Percentiles rank a stretch among this genome's conserved stretches.
Conservation (phyloP, 1,140 invertebrate genomes). For the Theocolax elegans region DNA sequence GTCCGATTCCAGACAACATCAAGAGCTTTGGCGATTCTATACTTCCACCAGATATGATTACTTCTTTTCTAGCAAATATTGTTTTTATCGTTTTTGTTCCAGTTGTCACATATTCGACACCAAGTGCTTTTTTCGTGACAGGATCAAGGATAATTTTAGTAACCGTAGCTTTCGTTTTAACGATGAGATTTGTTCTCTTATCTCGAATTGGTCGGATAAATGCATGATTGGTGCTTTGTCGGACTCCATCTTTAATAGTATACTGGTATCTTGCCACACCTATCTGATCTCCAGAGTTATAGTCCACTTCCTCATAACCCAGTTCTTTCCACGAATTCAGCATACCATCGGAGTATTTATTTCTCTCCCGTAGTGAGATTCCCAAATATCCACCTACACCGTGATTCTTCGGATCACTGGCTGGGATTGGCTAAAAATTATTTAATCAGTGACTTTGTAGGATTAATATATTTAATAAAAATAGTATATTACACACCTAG, state of each 20-base stretch:
- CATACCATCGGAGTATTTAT: background rate
- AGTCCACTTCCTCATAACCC: constrained; percentile 2
- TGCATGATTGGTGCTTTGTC: background rate
- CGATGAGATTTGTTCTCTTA: background rate
- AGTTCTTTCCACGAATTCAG: constrained; percentile 7
- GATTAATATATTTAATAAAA: too few species aligned
- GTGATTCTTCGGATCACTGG: background rate
- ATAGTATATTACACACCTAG: too few species aligned
- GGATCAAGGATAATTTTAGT: background rate
- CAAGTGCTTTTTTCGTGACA: background rate
- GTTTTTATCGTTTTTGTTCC: too few species aligned
- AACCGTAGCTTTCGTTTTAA: background rate
- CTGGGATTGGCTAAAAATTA: too few species aligned
- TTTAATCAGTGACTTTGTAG: too few species aligned
- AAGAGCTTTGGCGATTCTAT: constrained; percentile 82
- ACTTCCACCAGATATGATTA: constrained; percentile 79
- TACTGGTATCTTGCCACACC: background rate
- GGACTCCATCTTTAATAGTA: background rate
- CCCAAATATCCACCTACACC: background rate
- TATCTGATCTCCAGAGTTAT: constrained; percentile 6
- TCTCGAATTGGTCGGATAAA: constrained; percentile 1
- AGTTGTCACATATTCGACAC: background rate
- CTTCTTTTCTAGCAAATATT: constrained; percentile 48
- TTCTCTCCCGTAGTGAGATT: background rate
- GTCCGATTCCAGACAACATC: constrained; percentile 86